Base-by-base conservation (phyloP, 2,113 vertebrate genomes). In the Fregata magnificens region DNA sequence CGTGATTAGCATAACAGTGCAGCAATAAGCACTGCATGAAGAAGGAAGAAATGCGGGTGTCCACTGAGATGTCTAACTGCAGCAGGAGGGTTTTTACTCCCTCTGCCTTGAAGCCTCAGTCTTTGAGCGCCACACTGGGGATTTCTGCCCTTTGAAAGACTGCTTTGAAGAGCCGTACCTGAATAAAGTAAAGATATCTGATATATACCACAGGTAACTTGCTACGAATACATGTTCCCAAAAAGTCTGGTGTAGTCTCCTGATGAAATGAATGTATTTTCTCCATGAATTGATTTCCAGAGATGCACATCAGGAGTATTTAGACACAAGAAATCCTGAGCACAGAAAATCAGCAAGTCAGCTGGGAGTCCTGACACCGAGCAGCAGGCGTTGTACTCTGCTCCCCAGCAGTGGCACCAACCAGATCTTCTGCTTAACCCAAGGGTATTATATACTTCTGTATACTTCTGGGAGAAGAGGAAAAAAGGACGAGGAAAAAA, bases 61-160 rank as follows among this genome's bases (percentile, higher is more conserved):
- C 61, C 16, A 13, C 81, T 47, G 91, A 63, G 78, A 36, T 21
- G 70, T 26, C 87, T 65, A 10, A 40, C 55, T 88, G 87, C 85
- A 44, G 66, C 5, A 11, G 74, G 74, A 88, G 45, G 53, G 55
- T 5, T 88, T 85, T 29, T 40, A 31, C 71, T 93, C 87, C 81
- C 78, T 81, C 79, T 92, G 69, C 92, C 82, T 86, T 86, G 71
- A 94, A 92, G 63, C 36, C 38, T 93, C 78, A 3, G 2, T 61
- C 87, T 91, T 21, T 79, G 67, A 77, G 79, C 81, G 80, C 36
- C 70, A 42, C 70, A 52, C 45, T 29, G 72, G 88, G 71, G 79
- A 77, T 85, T 95, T 70, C 88, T 95, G 82, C 76, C 79, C 52
- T 92, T 84, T 93, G 72, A 96, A 84, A 78, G 58, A 4, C 38